A percentile compares a stretch with the other conserved stretches of the same genome.
phyloP scores from a whole-genome alignment of 1,140 invertebrate genomes.

The Solen grandis region DNA sequence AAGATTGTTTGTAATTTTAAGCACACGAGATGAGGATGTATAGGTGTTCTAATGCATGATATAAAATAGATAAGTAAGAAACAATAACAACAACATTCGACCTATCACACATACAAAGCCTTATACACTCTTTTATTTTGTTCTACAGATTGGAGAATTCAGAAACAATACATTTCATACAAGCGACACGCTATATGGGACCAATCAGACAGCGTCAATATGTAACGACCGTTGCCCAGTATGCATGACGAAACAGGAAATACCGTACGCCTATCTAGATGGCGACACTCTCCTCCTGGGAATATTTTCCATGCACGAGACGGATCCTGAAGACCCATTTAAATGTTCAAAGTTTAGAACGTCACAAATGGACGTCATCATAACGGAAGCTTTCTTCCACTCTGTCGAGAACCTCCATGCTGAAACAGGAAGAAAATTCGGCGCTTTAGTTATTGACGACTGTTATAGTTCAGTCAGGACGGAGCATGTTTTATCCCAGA shows the following conservation, averaged over 20 bases:
- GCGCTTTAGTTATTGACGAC: conserved; percentile 73
- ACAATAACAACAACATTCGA: no score
- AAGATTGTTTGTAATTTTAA: no score
- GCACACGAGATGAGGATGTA: no score
- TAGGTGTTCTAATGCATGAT: no score
- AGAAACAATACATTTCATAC: conserved; percentile 32
- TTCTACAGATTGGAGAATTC: conserved; percentile 54
- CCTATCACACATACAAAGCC: no score
- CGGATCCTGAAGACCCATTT: conserved; percentile 59
- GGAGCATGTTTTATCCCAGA: conserved; percentile 62
- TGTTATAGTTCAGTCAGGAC: conserved; percentile 71
- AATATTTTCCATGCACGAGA: conserved; percentile 71
- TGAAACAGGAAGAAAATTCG: conserved; percentile 64
- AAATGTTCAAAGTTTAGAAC: conserved; percentile 65
- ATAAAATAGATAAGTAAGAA: no score
- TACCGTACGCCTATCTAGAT: conserved; percentile 62
- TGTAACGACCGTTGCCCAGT: conserved; percentile 62
- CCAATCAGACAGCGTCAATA: conserved; percentile 40
- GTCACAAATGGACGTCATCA: conserved; percentile 61
- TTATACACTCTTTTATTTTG: conserved; percentile 28
- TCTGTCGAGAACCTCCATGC: conserved; percentile 59
- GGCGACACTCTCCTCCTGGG: conserved; percentile 70
- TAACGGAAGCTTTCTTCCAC: conserved; percentile 69
- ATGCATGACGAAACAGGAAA: conserved; percentile 59
- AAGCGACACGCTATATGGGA: conserved; percentile 19